Conservation (phyloP, 2,113 vertebrate genomes). For the Gallinago jamesoni region DNA sequence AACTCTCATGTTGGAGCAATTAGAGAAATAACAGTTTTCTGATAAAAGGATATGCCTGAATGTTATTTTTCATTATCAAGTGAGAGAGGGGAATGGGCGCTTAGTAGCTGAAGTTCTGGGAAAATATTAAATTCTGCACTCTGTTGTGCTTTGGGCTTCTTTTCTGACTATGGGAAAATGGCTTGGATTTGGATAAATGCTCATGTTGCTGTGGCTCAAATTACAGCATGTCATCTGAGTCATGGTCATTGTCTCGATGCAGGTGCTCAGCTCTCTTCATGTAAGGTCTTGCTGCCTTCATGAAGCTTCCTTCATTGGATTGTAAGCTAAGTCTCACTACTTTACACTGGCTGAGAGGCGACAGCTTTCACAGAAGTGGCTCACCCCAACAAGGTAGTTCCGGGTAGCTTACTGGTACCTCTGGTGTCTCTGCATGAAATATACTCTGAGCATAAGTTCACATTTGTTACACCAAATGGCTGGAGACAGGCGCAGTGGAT, state of each 20-base stretch:
- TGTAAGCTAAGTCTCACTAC: not conserved
- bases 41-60: not conserved
- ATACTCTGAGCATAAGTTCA: not conserved
- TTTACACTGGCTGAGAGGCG: not conserved
- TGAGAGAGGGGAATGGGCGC: not conserved
- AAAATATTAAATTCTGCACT: not conserved
- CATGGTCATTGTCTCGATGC: not conserved
- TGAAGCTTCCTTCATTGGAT: not conserved
- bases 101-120: not conserved
- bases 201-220: not conserved
- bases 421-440: not conserved
- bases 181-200: not conserved
- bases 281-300: not conserved
- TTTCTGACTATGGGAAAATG: not conserved
- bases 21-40: not conserved
- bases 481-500: not conserved
- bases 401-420: not conserved
- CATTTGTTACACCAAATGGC: not conserved
- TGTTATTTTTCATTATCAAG: not conserved
- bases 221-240: not conserved
- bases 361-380: not conserved
- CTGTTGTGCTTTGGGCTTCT: not conserved
- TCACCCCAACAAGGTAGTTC: not conserved
- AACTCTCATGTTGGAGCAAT: not conserved
- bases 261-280: not conserved